Percentiles rank a stretch among this genome's conserved stretches.
Evolutionary conservation across 1,140 invertebrate species (phyloP).

Genomic region (Chrysoperla carnea): DNA sequence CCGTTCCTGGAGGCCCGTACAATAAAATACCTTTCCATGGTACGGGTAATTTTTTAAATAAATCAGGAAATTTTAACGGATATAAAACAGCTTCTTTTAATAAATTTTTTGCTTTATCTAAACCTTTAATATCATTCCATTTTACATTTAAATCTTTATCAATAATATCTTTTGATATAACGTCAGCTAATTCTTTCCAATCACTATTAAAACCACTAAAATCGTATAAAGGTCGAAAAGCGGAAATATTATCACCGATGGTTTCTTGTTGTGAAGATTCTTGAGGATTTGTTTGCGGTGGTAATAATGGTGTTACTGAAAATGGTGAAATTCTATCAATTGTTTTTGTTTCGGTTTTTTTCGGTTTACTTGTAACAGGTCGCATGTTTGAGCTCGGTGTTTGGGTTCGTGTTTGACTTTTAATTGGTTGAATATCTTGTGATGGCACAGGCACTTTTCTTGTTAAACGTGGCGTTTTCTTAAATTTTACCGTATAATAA

Average conservation of each 20-base stretch:
- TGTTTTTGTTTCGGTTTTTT: neutral
- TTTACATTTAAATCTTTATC: slow-evolving; percentile 30
- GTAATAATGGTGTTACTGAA: slow-evolving; percentile 4
- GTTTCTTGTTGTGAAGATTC: neutral
- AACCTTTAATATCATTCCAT: slow-evolving; percentile 58
- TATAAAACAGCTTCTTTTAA: slow-evolving; percentile 83
- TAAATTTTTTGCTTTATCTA: slow-evolving; percentile 59
- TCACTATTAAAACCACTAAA: slow-evolving; percentile 26
- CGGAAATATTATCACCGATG: slow-evolving; percentile 19
- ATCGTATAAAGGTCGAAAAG: slow-evolving; percentile 21
- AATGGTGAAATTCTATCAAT: neutral
- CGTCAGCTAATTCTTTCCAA: slow-evolving; percentile 31
- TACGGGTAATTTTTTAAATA: slow-evolving; percentile 60
- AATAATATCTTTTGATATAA: slow-evolving; percentile 46
- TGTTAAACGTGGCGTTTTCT: slow-evolving; percentile 65
- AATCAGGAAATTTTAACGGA: slow-evolving; percentile 65
- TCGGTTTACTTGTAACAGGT: slow-evolving; percentile 9
- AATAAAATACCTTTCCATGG: slow-evolving; percentile 76
- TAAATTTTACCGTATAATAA: slow-evolving; percentile 71
- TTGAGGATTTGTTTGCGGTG: too few species aligned
- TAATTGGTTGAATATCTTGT: neutral
- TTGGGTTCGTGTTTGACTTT: neutral
- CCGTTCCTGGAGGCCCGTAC: slow-evolving; percentile 70
- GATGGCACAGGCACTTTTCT: slow-evolving; percentile 23
- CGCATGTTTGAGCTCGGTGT: slow-evolving; percentile 12